Base-by-base conservation (phyloP, 2,888 invertebrate genomes). In the Acanthosepion lycidas region DNA sequence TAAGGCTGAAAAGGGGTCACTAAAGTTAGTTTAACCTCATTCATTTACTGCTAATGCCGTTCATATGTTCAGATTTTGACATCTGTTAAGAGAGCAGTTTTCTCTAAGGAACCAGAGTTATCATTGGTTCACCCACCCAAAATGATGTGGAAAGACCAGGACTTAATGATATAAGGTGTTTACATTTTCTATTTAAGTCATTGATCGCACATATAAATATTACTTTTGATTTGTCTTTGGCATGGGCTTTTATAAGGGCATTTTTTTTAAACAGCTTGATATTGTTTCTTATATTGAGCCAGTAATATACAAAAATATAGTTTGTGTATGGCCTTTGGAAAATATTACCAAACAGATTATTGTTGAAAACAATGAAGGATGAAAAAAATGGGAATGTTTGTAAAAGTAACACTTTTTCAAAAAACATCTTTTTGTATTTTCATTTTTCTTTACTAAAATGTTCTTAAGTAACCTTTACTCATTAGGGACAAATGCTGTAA, bases 11-110 rank as follows among this genome's bases (percentile, higher is more conserved):
- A 64, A 64, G 78, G 15, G n/a, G 78, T 78, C n/a, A 78, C n/a
- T 15, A 78, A 78, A 78, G 78, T 78, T 78, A 78, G 78, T 78
- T 33, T 78, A 78, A 78, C 78, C 78, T 78, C 78, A 78, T 78
- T 78, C 33, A 78, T 78, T 78, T n/a, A 78, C n/a, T 18, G n/a
- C 18, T 78, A n/a, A 78, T 78, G 78, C 78, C n/a, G n/a, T 78
- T 78, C 33, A 78, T 78, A n/a, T 78, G 78, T 78, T 78, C 33
- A n/a, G 18, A 78, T 78, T 78, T 78, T n/a, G 33, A n/a, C 78
- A 78, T n/a, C 78, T 78, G 78, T 78, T 78, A 4, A n/a, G 78
- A 18, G n/a, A 78, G 5, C 78, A 33, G n/a, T 78, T 78, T 33
- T 78, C n/a, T n/a, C 78, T 15, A 78, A 78, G 78, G n/a, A 78